Evolutionary conservation across 2,888 invertebrate species (phyloP).

Genomic region (Chloromyia formosa): DNA sequence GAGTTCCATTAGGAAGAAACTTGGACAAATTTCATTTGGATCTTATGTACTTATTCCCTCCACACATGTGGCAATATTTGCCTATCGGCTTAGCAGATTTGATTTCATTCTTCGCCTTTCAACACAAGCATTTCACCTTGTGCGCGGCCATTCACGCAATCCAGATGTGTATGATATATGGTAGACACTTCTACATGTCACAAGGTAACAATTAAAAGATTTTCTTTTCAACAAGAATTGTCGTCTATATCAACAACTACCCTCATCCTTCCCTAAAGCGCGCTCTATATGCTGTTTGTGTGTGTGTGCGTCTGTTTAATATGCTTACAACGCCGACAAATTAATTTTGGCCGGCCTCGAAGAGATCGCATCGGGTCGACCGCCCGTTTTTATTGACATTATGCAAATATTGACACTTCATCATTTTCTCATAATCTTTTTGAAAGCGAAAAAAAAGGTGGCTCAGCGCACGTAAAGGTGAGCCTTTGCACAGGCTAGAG

Average conservation of each 20-base stretch:
- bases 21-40: too few relatives aligned
- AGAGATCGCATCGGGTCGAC: constrained; percentile 30
- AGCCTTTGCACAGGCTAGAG: too few relatives aligned
- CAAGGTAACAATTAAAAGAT: constrained; percentile 37
- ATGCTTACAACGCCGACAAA: constrained; percentile 32
- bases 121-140: constrained; percentile 31
- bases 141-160: constrained; percentile 25
- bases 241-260: constrained; percentile 32
- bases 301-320: neutral
- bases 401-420: constrained; percentile 50
- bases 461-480: constrained; percentile 10
- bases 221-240: constrained; percentile 29
- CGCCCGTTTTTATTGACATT: constrained; percentile 40
- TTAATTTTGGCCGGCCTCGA: constrained; percentile 26
- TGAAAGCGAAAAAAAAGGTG: constrained; percentile 18
- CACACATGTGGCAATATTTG: constrained; percentile 23
- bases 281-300: too few relatives aligned
- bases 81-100: constrained; percentile 37
- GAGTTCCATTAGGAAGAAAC: too few relatives aligned
- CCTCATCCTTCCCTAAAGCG: constrained; percentile 8
- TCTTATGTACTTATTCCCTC: too few relatives aligned
- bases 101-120: constrained; percentile 27
- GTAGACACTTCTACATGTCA: constrained; percentile 20
- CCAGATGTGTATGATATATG: neutral
- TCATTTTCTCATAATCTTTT: constrained; percentile 50